phyloP scores from a whole-genome alignment of 53 echinoderm and acorn worm genomes.

The Luidia sarsii region DNA sequence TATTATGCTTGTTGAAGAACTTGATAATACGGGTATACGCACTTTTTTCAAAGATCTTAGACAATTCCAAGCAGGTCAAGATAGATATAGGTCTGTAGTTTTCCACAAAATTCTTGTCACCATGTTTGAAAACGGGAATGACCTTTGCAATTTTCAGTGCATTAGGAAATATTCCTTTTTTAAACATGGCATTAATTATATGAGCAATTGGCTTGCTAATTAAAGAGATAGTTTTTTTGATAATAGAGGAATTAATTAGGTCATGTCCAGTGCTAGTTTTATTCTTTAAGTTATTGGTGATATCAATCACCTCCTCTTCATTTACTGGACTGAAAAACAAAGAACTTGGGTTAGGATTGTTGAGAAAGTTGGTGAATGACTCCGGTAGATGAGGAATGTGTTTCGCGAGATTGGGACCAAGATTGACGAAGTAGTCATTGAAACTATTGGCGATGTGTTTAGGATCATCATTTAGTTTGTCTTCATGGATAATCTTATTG shows the following conservation, averaged over 20 bases:
- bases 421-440: neutral
- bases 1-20: conserved; percentile 23
- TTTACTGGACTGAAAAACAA: neutral
- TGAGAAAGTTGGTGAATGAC: no score
- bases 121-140: conserved; percentile 17
- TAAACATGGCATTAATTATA: conserved; percentile 26
- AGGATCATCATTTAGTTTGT: neutral
- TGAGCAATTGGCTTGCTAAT: conserved; percentile 13
- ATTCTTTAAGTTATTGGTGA: neutral
- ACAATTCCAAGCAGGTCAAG: conserved; percentile 8
- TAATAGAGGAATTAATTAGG: neutral
- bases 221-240: neutral
- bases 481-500: neutral
- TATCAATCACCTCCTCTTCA: neutral
- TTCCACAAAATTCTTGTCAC: neutral
- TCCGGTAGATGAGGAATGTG: no score
- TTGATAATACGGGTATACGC: neutral
- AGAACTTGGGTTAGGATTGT: no score
- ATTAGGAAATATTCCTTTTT: conserved; percentile 15
- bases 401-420: no score
- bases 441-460: neutral
- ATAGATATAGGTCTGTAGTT: conserved; percentile 54
- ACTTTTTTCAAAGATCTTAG: conserved; percentile 28
- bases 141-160: conserved; percentile 47
- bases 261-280: neutral